Base-by-base conservation (phyloP, 2,888 invertebrate genomes). In the Xanthorhoe designata region DNA sequence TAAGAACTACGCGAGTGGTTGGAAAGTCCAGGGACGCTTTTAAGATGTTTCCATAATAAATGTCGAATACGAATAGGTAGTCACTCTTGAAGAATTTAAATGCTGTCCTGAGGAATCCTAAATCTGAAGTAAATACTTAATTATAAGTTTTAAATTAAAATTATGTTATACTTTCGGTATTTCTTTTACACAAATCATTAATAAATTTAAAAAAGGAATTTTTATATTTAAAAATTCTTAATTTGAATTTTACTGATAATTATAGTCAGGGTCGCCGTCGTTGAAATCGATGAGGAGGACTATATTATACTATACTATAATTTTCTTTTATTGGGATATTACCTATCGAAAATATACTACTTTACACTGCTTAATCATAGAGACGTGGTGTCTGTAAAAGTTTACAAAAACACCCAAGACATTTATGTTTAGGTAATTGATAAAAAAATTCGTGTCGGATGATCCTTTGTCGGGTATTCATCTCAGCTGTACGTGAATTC, bases 31-130 rank as follows among this genome's bases (percentile, higher is more conserved):
- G 82, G 73, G 83, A 86, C 77, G 86, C 86, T 89, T 87, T 88
- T 86, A 88, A 88, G 83, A 87, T 78, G 80, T 85, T 88, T 87
- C 78, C 82, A 86, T 88, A 85, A 86, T 87, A 87, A 85, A 88
- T 88, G 79, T 82, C 74, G 75, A 71, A 78, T 73, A 64, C 66
- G 64, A 74, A 68, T 73, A 59, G 60, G 32, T 60, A 56, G 61
- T 66, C 60, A 38, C 64, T 70, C 69, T 69, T 72, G 60, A 72
- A 55, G 62, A 71, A 66, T 56, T 75, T 66, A 52, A 62, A 67
- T 68, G 56, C 64, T 57, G 53, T 53, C 18, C 17, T 54, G 9
- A 35, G 49, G 47, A 59, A 57, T 57, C 9, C 13, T n/a, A 45
- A 1, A 24, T 38, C 10, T 51, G 3, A 13, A 51, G 55, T 61